Conservation (phyloP, 2,888 invertebrate species). For the Cheilosia urbana region DNA sequence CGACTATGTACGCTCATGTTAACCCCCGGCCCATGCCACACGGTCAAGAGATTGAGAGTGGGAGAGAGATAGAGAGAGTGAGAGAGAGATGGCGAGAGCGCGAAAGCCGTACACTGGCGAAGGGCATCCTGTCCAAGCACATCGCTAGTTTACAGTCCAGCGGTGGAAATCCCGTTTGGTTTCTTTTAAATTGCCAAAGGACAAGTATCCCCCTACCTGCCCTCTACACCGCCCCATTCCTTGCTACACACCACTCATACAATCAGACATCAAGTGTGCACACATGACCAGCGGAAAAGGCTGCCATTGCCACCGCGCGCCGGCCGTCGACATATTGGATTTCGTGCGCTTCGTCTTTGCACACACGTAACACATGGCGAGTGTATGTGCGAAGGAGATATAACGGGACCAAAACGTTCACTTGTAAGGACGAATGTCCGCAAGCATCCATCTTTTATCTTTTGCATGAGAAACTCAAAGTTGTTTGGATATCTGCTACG, state of each 20-base stretch:
- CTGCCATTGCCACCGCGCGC: slow-evolving; percentile 14
- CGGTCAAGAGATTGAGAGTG: slow-evolving; percentile 52
- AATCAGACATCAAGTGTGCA: slow-evolving; percentile 51
- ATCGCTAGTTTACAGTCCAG: slow-evolving; percentile 72
- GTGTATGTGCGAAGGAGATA: slow-evolving; percentile 58
- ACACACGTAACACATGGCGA: slow-evolving; percentile 18
- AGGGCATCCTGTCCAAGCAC: slow-evolving; percentile 63
- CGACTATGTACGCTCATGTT: neutral
- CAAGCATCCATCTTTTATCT: slow-evolving; percentile 75
- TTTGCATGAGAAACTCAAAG: slow-evolving; percentile 75
- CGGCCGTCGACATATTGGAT: slow-evolving; percentile 42
- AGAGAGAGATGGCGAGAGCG: slow-evolving; percentile 11
- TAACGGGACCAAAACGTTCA: slow-evolving; percentile 63
- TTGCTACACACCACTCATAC: slow-evolving; percentile 26
- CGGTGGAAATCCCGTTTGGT: slow-evolving; percentile 61
- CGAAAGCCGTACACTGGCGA: slow-evolving; percentile 14
- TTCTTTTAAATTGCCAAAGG: slow-evolving; percentile 75
- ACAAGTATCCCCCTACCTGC: slow-evolving; percentile 66
- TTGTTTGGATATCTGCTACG: slow-evolving; percentile 67
- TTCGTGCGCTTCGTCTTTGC: slow-evolving; percentile 27
- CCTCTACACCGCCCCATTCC: slow-evolving; percentile 24
- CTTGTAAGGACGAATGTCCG: slow-evolving; percentile 75
- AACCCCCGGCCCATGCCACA: slow-evolving; percentile 27
- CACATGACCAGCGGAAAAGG: slow-evolving; percentile 57
- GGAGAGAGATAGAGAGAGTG: neutral